Percentiles rank a stretch among this genome's conserved stretches.
These are phyloP conservation scores for Takifugu bimaculatus DNA, from an alignment of 2,113 vertebrate species.

Conservation along the genomic window DNA sequence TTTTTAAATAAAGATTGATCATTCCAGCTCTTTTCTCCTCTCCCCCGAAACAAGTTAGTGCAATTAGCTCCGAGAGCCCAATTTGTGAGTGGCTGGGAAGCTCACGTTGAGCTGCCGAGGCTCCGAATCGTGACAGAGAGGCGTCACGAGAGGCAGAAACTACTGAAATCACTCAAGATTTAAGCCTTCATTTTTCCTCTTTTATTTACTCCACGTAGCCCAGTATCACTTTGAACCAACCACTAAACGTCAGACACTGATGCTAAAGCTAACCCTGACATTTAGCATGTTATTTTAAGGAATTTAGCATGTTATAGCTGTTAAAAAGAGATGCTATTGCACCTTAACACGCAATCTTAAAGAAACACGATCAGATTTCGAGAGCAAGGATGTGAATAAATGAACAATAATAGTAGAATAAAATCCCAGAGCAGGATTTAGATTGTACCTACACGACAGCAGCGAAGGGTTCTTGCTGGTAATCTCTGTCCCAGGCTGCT, in stretches of 20 bases:
- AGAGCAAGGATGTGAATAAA: not conserved
- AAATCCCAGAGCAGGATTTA: not conserved
- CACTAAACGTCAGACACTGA: no score
- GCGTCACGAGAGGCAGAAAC: not conserved
- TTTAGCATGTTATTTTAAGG: no score
- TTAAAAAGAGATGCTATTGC: no score
- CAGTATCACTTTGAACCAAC: no score
- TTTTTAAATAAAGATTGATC: constrained; percentile 60
- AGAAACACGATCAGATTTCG: no score
- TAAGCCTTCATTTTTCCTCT: no score
- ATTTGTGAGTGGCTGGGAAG: constrained; percentile 53
- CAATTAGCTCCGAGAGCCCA: constrained; percentile 62
- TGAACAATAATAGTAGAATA: not conserved
- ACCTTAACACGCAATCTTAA: no score
- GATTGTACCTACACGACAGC: constrained; percentile 11
- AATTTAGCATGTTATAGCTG: no score
- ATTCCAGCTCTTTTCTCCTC: constrained; percentile 63
- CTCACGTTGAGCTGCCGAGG: constrained; percentile 43
- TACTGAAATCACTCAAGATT: no score
- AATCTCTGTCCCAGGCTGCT: constrained; percentile 42
- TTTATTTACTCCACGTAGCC: no score
- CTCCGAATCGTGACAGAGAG: not conserved
- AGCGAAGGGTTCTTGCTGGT: constrained; percentile 13
- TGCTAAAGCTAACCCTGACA: no score
- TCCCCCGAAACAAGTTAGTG: constrained; percentile 56